Base-by-base conservation (phyloP, 2,113 vertebrate species). In the Candoia aspera region DNA sequence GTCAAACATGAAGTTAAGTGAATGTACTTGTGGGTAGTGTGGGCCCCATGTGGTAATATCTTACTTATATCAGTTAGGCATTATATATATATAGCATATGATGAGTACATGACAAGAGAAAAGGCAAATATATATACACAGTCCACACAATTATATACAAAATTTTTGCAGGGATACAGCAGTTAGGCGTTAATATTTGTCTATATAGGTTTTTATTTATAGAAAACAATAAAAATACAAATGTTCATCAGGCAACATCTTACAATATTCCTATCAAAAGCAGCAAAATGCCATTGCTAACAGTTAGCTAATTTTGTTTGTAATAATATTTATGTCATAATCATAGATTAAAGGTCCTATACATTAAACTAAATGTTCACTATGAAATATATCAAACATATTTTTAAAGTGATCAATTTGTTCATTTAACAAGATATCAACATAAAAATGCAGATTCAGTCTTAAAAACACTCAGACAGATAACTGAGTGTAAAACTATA, bases 1-100 rank as follows among this genome's bases (percentile, higher is more conserved):
- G 24, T 46, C 53, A 55, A 73, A 64, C 23, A 90, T 46, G 33
- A 64, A 17, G 13, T 8, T 73, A 26, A 86, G 6, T 0, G 0
- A 17, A 29, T 87, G 13, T 60, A 53, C 4, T 46, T 79, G 54
- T 60, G 5, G 46, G 88, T 91, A 79, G 0, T 0, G 89, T 13
- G 21, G 91, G 26, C 6, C 87, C 1, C 59, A 90, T 68, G 89
- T 68, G n/a, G 86, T 91, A 46, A 88, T 73, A n/a, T 0, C 6
- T 85, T 89, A 86, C 88, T 79, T 37, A 92, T 5, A 57, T 54
- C 58, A 85, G 23, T 90, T 88, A 64, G n/a, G 21, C 4, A 23
- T 59, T 6, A 68, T n/a, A n/a, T n/a, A n/a, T n/a, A n/a, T n/a
- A n/a, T n/a, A n/a, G n/a, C n/a, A n/a, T n/a, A n/a, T n/a, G n/a